These are phyloP conservation scores for Aratinga solstitialis DNA, from an alignment of 2,797 vertebrate genomes.

Conservation along the genomic window DNA sequence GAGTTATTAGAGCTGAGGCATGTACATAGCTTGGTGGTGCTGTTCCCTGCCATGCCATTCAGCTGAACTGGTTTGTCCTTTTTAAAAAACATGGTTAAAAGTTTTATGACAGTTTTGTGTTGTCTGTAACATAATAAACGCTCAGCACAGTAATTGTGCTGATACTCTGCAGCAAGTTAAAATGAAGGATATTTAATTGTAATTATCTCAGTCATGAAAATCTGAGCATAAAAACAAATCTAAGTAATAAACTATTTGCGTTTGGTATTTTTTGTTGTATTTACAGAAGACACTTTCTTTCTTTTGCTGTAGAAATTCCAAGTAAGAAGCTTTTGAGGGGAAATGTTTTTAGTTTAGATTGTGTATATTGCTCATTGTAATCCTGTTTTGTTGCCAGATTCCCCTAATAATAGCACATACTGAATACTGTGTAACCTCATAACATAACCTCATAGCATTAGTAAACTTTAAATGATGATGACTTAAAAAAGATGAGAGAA, in stretches of 20 bases:
- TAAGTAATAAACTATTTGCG: neutral
- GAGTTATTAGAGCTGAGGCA: neutral
- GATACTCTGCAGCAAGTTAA: neutral
- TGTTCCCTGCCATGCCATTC: neutral
- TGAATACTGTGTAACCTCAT: neutral
- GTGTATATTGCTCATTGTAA: neutral
- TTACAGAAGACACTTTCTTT: neutral
- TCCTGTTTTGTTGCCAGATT: neutral
- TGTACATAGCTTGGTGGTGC: rapidly evolving
- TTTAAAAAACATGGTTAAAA: neutral
- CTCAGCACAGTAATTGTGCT: neutral
- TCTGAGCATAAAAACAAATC: neutral
- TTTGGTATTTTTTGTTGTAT: neutral
- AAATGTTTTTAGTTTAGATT: neutral
- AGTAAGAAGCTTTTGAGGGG: neutral
- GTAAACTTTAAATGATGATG: neutral
- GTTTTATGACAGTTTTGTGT: neutral
- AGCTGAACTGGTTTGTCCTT: neutral
- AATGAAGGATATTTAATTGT: neutral
- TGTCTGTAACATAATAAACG: neutral
- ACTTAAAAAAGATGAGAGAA: neutral
- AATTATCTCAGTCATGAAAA: neutral
- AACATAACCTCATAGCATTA: neutral
- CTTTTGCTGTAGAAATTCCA: neutral
- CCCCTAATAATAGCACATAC: neutral